These are phyloP conservation scores for Physocephala rufipes DNA, from an alignment of 2,888 invertebrate species.

Conservation along the genomic window DNA sequence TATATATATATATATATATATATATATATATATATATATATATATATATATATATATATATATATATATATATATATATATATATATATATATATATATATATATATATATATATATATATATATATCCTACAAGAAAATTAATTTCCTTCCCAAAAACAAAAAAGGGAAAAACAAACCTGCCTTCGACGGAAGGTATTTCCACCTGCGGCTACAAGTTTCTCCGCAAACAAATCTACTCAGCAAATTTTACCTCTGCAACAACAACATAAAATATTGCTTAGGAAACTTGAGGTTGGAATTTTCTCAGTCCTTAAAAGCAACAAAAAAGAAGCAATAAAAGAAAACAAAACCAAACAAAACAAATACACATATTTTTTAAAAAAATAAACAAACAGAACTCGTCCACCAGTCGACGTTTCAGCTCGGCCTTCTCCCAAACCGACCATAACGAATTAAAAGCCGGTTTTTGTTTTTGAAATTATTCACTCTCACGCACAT, in stretches of 20 bases:
- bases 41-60: too few species aligned
- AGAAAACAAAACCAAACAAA: not conserved
- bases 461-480: slow-evolving; percentile 12
- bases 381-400: slow-evolving; percentile 2
- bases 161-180: not conserved
- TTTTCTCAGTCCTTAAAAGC: not conserved
- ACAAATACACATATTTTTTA: not conserved
- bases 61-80: too few species aligned
- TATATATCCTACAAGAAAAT: too few species aligned
- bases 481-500: not conserved
- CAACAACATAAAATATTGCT: not conserved
- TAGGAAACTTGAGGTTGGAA: slow-evolving; percentile 13
- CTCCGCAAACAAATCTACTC: not conserved
- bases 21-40: too few species aligned
- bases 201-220: not conserved
- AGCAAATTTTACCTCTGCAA: not conserved
- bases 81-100: too few species aligned
- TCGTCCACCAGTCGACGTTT: slow-evolving; percentile 25
- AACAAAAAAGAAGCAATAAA: not conserved
- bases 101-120: too few species aligned
- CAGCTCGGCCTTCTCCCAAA: not conserved
- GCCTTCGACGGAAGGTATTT: not conserved
- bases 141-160: not conserved
- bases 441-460: slow-evolving; percentile 10
- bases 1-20: too few species aligned